phyloP scores from a whole-genome alignment of 2,113 vertebrate species.

The Dasypus novemcinctus region DNA sequence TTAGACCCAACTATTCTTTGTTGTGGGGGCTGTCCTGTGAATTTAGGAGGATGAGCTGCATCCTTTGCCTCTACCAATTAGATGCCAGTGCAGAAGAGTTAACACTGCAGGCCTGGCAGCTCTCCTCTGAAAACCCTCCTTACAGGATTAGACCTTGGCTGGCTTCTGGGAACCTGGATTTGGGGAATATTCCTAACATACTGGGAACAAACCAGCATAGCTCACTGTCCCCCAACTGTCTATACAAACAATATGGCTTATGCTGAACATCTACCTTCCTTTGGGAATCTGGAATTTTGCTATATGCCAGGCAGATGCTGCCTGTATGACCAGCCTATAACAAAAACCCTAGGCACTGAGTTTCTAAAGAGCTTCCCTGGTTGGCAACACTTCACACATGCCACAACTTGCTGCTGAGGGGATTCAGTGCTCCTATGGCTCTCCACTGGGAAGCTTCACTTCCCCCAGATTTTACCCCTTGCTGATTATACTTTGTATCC shows the following conservation, averaged over 20 bases:
- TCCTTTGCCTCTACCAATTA: background rate
- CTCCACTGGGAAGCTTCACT: background rate
- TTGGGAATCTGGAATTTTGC: background rate
- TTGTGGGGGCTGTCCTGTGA: background rate
- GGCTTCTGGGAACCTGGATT: background rate
- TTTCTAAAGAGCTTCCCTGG: background rate
- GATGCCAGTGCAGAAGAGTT: background rate
- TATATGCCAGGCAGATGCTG: background rate
- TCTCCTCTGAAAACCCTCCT: background rate
- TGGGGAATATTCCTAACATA: background rate
- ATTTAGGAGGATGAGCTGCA: background rate
- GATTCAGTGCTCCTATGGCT: background rate
- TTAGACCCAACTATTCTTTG: rapidly evolving
- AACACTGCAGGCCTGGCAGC: background rate
- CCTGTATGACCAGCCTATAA: background rate
- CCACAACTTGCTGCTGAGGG: background rate
- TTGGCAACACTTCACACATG: too few species aligned
- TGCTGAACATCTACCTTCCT: background rate
- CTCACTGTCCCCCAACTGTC: background rate
- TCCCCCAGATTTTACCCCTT: background rate
- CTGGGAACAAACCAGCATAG: background rate
- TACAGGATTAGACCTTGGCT: background rate
- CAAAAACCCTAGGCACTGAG: background rate
- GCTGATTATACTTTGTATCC: background rate
- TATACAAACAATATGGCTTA: background rate